A percentile compares a stretch with the other conserved stretches of the same genome.
phyloP scores from a whole-genome alignment of 2,888 invertebrate genomes.

The Barypeithes pellucidus region DNA sequence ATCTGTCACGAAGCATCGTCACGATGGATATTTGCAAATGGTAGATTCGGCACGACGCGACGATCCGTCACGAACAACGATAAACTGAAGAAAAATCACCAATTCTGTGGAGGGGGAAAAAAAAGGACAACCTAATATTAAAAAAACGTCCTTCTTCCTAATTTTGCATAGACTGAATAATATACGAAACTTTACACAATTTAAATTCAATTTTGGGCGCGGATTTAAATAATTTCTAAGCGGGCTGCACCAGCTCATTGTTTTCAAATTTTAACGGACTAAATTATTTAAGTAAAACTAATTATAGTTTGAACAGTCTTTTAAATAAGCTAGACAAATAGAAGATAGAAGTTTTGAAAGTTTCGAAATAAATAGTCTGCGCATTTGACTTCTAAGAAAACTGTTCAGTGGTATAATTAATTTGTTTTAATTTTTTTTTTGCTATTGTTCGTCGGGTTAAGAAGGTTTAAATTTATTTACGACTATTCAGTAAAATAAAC shows the following conservation, averaged over 20 bases:
- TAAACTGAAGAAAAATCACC: too few relatives aligned
- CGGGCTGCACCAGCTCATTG: conserved; percentile 2
- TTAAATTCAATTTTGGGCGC: conserved; percentile 10
- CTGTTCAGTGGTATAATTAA: neutral
- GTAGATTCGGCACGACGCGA: too few relatives aligned
- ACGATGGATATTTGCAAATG: too few relatives aligned
- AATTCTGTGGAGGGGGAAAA: too few relatives aligned
- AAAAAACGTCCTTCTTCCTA: too few relatives aligned
- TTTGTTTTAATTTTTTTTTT: neutral
- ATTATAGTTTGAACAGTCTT: conserved; percentile 5
- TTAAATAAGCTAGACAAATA: conserved; percentile 3
- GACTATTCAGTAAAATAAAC: too few relatives aligned
- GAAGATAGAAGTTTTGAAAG: neutral
- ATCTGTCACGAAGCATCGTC: too few relatives aligned
- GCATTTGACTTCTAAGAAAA: neutral
- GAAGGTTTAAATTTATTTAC: too few relatives aligned
- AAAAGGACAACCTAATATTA: too few relatives aligned
- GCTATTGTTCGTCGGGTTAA: too few relatives aligned
- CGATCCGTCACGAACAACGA: too few relatives aligned
- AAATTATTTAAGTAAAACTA: neutral
- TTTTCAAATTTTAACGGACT: neutral
- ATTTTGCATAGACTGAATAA: too few relatives aligned
- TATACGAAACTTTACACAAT: conserved; percentile 7
- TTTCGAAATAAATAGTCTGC: neutral
- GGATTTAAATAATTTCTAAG: conserved; percentile 17